These are phyloP conservation scores for Cuculus canorus DNA, from an alignment of 2,797 vertebrate genomes.

Conservation along the genomic window DNA sequence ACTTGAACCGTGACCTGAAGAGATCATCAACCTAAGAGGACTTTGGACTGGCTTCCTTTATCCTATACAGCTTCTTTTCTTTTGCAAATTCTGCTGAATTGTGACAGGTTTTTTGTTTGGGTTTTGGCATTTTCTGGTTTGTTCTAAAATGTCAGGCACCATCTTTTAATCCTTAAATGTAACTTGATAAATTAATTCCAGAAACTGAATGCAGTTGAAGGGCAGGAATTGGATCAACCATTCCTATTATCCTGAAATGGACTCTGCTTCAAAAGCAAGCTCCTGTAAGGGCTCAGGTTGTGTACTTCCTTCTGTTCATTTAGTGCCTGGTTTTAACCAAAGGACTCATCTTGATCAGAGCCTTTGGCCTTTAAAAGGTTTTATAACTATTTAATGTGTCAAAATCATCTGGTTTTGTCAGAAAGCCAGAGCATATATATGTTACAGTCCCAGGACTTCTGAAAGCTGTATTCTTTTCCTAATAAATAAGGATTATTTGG, in stretches of 20 bases:
- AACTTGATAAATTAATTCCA: conserved; percentile 74
- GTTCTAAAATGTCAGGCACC: conserved; percentile 52
- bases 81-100: conserved; percentile 64
- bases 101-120: conserved; percentile 67
- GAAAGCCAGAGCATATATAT: neutral
- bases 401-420: neutral
- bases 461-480: neutral
- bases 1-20: conserved; percentile 75
- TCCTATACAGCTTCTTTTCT: conserved; percentile 47
- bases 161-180: conserved; percentile 70
- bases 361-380: neutral
- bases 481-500: neutral
- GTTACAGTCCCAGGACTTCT: neutral
- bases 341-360: neutral
- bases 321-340: neutral
- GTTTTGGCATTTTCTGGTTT: conserved; percentile 58
- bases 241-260: conserved; percentile 47
- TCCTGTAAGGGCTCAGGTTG: conserved; percentile 40
- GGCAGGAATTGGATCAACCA: conserved; percentile 53
- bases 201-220: conserved; percentile 49
- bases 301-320: conserved; percentile 41
- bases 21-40: conserved; percentile 73
- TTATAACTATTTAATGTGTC: neutral
- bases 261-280: conserved; percentile 25
- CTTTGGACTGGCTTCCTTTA: conserved; percentile 55